Evolutionary conservation across 1,140 invertebrate genomes (phyloP).

Genomic region (Aethina tumida): DNA sequence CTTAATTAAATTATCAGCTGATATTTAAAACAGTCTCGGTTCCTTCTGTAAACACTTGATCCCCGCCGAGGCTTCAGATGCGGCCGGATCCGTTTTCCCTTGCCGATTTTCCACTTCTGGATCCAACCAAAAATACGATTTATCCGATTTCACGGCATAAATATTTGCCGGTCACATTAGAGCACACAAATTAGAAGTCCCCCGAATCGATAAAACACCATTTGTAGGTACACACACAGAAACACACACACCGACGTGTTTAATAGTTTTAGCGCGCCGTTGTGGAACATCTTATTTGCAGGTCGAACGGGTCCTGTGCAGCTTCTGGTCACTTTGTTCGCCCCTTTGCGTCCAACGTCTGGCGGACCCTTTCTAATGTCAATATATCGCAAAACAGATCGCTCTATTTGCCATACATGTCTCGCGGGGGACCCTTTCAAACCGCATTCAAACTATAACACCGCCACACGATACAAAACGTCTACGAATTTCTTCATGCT

Average conservation of each 20-base stretch:
- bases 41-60: conserved; percentile 30
- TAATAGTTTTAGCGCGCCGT: no score
- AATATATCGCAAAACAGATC: conserved; percentile 23
- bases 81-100: conserved; percentile 1
- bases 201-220: no score
- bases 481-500: no score
- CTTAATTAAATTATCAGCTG: conserved; percentile 36
- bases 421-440: conserved; percentile 5
- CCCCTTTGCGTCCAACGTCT: conserved; percentile 18
- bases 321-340: conserved; percentile 27
- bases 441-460: no score
- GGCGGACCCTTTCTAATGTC: conserved; percentile 17
- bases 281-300: conserved; percentile 27
- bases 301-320: conserved; percentile 22
- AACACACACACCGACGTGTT: no score
- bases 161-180: no score
- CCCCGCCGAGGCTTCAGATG: conserved; percentile 13
- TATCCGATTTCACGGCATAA: no score
- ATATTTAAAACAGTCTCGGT: conserved; percentile 31
- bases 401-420: conserved; percentile 20
- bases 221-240: no score
- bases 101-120: background rate
- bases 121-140: no score
- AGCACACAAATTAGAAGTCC: no score
- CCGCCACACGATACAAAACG: no score